Evolutionary conservation across 2,888 invertebrate genomes (phyloP).

Genomic region (Melinopterus prodromus): DNA sequence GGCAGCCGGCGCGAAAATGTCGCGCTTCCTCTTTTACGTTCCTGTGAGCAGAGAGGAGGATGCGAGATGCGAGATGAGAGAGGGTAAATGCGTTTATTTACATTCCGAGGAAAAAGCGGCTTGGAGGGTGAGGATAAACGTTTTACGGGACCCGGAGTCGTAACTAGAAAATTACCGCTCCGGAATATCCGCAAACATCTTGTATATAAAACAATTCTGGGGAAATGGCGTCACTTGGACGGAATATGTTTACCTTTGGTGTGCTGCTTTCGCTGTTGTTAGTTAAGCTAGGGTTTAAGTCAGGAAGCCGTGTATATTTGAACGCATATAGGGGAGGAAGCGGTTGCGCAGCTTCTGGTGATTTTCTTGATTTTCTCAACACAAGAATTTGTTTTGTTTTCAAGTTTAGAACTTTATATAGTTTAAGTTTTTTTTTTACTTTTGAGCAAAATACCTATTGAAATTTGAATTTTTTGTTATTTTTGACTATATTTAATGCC

Average conservation of each 20-base stretch:
- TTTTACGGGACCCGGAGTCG: background rate
- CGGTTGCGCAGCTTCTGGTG: no score
- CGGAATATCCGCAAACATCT: background rate
- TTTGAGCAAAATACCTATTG: no score
- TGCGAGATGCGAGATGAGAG: background rate
- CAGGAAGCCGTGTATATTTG: background rate
- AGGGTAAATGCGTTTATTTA: background rate
- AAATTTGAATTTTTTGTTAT: no score
- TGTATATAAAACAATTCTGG: background rate
- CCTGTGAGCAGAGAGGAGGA: background rate
- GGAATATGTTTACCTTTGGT: background rate
- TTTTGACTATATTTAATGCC: no score
- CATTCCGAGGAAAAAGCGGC: background rate
- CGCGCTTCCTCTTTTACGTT: background rate
- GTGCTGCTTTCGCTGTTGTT: background rate
- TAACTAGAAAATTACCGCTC: conserved; percentile 4
- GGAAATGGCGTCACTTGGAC: background rate
- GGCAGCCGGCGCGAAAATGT: background rate
- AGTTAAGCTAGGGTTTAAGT: background rate
- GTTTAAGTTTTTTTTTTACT: no score
- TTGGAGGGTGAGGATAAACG: background rate
- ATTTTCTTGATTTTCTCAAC: no score
- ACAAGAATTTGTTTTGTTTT: no score
- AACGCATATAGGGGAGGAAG: background rate
- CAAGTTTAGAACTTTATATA: no score